phyloP scores from a whole-genome alignment of 2,888 invertebrate genomes.

The Nemurella pictetii region DNA sequence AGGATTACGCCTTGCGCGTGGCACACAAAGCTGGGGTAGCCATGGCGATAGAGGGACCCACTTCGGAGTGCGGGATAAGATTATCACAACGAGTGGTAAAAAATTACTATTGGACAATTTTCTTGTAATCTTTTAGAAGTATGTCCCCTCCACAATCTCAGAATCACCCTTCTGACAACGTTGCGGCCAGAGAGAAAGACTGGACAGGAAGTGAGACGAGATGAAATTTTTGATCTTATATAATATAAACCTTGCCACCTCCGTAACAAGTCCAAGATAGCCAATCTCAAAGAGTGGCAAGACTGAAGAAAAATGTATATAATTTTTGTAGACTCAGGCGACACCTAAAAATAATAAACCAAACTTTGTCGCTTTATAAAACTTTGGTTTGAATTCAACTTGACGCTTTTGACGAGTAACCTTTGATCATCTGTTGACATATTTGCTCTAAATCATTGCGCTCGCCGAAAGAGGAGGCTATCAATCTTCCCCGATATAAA shows the following conservation, averaged over 20 bases:
- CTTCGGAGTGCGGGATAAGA: neutral
- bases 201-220: neutral
- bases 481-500: neutral
- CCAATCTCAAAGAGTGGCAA: neutral
- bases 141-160: neutral
- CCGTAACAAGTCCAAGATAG: neutral
- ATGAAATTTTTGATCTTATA: neutral
- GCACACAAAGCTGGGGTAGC: neutral
- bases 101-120: conserved; percentile 23
- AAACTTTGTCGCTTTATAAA: too few species aligned
- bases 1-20: neutral
- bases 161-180: neutral
- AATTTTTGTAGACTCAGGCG: neutral
- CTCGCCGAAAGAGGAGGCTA: neutral
- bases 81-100: conserved; percentile 19
- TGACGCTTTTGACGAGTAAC: neutral
- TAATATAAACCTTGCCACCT: neutral
- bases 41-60: neutral
- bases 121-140: conserved; percentile 19
- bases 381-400: neutral
- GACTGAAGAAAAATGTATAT: neutral
- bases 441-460: neutral
- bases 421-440: neutral
- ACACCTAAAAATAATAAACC: too few species aligned
- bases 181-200: neutral